Conservation (phyloP, 2,888 invertebrate genomes). For the Parthenolecanium corni region DNA sequence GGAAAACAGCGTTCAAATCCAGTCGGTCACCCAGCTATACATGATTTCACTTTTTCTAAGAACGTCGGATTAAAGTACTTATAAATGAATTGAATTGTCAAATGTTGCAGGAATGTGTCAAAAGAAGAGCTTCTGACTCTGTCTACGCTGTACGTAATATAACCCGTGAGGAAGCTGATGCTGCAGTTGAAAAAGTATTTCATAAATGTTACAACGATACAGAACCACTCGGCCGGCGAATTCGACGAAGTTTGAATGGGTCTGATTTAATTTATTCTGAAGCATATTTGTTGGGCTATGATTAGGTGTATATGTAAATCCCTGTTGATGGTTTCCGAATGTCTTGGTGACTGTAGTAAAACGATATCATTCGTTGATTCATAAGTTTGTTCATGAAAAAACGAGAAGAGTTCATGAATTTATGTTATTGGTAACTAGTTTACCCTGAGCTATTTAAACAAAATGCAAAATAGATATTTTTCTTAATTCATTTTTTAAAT, state of each 20-base stretch:
- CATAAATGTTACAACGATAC: conserved; percentile 80
- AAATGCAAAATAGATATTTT: too few relatives aligned
- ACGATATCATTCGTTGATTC: too few relatives aligned
- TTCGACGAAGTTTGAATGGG: conserved; percentile 62
- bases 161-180: conserved; percentile 54
- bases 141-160: conserved; percentile 71
- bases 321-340: too few relatives aligned
- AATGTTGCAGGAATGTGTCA: conserved; percentile 70
- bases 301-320: conserved; percentile 35
- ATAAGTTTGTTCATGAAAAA: too few relatives aligned
- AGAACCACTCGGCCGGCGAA: conserved; percentile 76
- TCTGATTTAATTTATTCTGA: conserved; percentile 64
- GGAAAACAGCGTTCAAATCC: too few relatives aligned
- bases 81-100: too few relatives aligned
- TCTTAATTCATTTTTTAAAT: too few relatives aligned
- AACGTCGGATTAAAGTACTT: not conserved
- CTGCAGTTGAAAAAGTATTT: conserved; percentile 76
- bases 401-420: too few relatives aligned
- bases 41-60: not conserved
- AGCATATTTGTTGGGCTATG: conserved; percentile 67
- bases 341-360: too few relatives aligned
- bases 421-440: too few relatives aligned
- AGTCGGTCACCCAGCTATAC: too few relatives aligned
- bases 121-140: conserved; percentile 72
- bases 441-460: too few relatives aligned